These are phyloP conservation scores for Sterna hirundo DNA, from an alignment of 2,113 vertebrate species.

Conservation along the genomic window DNA sequence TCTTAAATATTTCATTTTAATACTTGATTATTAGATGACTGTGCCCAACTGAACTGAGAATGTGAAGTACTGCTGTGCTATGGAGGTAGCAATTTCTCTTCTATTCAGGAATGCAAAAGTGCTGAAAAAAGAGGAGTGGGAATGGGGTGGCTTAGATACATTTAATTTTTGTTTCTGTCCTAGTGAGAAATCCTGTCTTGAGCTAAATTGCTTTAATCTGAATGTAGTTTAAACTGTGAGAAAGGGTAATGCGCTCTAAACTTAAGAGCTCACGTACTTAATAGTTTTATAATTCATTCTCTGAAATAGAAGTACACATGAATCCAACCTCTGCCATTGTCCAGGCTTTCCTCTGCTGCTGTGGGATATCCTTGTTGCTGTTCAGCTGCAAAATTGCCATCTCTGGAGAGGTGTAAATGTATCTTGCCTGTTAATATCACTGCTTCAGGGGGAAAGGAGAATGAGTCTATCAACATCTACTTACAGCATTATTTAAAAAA, in stretches of 20 bases:
- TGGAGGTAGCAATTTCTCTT: not conserved
- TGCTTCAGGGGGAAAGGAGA: not conserved
- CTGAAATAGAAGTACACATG: not conserved
- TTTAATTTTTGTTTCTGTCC: conserved; percentile 5
- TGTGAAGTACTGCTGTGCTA: not conserved
- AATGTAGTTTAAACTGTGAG: not conserved
- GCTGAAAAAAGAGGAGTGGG: not conserved
- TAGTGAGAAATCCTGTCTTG: not conserved
- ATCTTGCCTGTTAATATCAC: conserved; percentile 10
- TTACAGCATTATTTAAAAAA: conserved; percentile 15
- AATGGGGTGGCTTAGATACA: rapidly evolving
- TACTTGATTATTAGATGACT: not conserved
- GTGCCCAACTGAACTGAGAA: not conserved
- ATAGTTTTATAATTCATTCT: not conserved
- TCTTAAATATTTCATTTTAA: not conserved
- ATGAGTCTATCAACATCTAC: not conserved
- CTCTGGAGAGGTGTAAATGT: conserved; percentile 26
- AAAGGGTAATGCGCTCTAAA: not conserved
- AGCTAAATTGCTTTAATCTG: not conserved
- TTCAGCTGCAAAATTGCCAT: not conserved
- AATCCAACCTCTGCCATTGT: not conserved
- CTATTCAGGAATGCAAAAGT: not conserved
- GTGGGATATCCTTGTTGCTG: not conserved
- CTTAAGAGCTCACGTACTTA: not conserved
- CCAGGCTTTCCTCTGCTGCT: not conserved